Percentiles rank a stretch among this genome's conserved stretches.
phyloP scores from a whole-genome alignment of 2,888 invertebrate species.

The Pachliopta kotzebuea region DNA sequence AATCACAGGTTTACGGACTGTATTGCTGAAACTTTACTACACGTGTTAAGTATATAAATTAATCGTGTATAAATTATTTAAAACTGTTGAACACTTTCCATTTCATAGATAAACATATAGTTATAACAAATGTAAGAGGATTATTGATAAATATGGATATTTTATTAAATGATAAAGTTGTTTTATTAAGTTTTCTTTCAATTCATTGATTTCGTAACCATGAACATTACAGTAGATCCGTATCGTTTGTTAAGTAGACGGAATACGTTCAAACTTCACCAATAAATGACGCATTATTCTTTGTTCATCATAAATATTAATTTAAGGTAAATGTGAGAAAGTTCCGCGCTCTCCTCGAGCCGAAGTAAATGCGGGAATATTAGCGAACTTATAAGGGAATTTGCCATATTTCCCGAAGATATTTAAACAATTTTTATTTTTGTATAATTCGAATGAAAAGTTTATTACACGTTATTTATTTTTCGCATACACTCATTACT shows the following conservation, averaged over 20 bases:
- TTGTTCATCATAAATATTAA: constrained; percentile 77
- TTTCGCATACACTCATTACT: no score
- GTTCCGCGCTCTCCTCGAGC: constrained; percentile 64
- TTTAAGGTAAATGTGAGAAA: constrained; percentile 71
- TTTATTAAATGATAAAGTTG: not conserved
- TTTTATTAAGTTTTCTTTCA: constrained; percentile 4
- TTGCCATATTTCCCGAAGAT: constrained; percentile 55
- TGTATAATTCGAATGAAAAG: no score
- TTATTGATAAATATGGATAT: not conserved
- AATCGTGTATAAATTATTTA: no score
- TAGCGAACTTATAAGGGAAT: constrained; percentile 76
- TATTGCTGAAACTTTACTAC: constrained; percentile 1
- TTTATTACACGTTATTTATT: no score
- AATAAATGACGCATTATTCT: constrained; percentile 75
- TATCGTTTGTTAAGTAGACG: constrained; percentile 62
- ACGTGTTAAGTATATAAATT: not conserved
- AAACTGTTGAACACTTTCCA: not conserved
- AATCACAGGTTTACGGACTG: constrained; percentile 4
- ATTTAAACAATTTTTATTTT: constrained; percentile 38
- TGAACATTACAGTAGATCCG: constrained; percentile 41
- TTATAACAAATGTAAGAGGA: not conserved
- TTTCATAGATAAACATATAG: not conserved
- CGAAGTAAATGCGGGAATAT: constrained; percentile 68
- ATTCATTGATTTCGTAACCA: constrained; percentile 9
- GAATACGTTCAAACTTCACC: constrained; percentile 72